These are phyloP conservation scores for Watsonalla cultraria DNA, from an alignment of 2,888 invertebrate species.

Conservation along the genomic window DNA sequence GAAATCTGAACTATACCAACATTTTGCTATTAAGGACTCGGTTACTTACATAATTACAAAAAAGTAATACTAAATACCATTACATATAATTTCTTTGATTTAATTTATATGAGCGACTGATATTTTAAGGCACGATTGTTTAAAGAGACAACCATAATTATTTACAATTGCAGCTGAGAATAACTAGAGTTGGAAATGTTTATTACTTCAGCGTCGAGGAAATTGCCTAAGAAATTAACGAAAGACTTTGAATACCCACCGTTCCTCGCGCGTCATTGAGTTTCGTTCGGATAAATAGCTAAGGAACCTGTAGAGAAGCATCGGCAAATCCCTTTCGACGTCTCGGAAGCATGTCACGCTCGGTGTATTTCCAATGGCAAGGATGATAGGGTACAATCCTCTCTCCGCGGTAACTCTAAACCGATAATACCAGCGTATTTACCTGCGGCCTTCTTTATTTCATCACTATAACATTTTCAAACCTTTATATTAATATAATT, in stretches of 20 bases:
- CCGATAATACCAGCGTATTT: constrained; percentile 38
- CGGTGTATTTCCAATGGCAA: constrained; percentile 13
- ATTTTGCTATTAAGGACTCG: no score
- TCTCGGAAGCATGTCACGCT: constrained; percentile 18
- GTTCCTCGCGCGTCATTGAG: constrained; percentile 2
- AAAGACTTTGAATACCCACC: not conserved
- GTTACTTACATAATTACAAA: no score
- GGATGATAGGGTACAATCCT: constrained; percentile 10
- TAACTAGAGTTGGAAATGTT: not conserved
- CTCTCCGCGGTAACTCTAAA: constrained; percentile 25
- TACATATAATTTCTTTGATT: no score
- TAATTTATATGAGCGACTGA: no score
- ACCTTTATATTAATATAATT: no score
- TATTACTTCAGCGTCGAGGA: not conserved
- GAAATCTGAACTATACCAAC: no score
- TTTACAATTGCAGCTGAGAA: not conserved
- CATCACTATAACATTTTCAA: constrained; percentile 26
- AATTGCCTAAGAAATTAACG: constrained; percentile 1
- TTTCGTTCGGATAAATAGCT: constrained; percentile 1
- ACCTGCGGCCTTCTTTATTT: constrained; percentile 38
- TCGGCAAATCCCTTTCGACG: constrained; percentile 21
- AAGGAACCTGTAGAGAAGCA: not conserved
- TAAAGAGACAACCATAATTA: not conserved
- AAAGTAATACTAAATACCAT: no score
- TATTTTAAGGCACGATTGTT: not conserved